These are phyloP conservation scores for Lypha dubia DNA, from an alignment of 2,888 invertebrate genomes.

Conservation along the genomic window DNA sequence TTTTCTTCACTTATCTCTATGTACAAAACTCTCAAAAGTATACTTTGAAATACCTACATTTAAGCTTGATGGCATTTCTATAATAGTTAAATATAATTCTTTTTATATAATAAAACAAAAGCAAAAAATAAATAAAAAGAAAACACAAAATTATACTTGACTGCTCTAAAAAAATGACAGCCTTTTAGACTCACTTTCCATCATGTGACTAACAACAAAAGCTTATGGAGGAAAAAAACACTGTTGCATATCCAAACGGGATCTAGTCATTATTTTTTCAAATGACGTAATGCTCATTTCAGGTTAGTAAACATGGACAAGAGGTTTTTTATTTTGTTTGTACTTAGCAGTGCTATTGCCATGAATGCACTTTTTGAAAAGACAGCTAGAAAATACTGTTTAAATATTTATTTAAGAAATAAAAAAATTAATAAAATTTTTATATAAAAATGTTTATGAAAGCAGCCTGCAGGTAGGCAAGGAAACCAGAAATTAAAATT, in stretches of 20 bases:
- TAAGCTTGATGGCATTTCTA: constrained; percentile 60
- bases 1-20: constrained; percentile 8
- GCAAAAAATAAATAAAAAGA: neutral
- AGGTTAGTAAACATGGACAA: constrained; percentile 72
- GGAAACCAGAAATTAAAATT: constrained; percentile 37
- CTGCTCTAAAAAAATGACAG: constrained; percentile 45
- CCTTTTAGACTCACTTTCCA: constrained; percentile 30
- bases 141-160: constrained; percentile 55
- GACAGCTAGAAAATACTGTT: constrained; percentile 59
- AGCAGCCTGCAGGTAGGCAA: constrained; percentile 57
- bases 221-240: constrained; percentile 55
- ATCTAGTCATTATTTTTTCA: constrained; percentile 73
- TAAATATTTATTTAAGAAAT: constrained; percentile 71
- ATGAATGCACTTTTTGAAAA: constrained; percentile 70
- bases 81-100: constrained; percentile 62
- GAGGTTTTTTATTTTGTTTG: constrained; percentile 63
- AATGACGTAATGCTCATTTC: constrained; percentile 71
- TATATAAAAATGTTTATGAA: constrained; percentile 53
- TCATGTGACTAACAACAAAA: constrained; percentile 25
- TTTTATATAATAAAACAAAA: constrained; percentile 34
- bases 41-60: constrained; percentile 61
- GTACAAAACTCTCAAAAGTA: constrained; percentile 62
- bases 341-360: constrained; percentile 47
- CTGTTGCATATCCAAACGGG: constrained; percentile 73
- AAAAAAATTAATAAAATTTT: constrained; percentile 67